phyloP scores from a whole-genome alignment of 2,797 vertebrate species.

The Esox lucius region DNA sequence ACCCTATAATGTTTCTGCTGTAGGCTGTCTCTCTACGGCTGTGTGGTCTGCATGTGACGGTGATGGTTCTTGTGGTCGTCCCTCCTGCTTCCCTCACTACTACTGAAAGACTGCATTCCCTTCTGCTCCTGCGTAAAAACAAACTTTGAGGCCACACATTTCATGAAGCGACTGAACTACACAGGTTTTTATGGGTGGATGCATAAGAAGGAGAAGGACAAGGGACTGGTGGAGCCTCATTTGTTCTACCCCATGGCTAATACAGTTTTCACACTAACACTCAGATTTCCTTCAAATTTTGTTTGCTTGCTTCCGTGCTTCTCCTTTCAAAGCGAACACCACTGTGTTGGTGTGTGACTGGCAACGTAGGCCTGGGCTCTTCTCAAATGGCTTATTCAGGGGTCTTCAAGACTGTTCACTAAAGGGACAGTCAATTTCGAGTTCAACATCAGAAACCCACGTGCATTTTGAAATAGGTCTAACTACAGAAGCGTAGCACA shows the following conservation, averaged over 20 bases:
- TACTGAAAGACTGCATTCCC: not conserved
- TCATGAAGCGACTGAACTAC: constrained; percentile 53
- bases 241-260: not conserved
- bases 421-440: not conserved
- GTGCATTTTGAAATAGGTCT: not conserved
- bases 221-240: not conserved
- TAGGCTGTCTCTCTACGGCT: too few relatives aligned
- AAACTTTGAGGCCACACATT: constrained; percentile 74
- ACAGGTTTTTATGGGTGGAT: constrained; percentile 21
- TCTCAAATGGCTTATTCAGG: not conserved
- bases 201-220: not conserved
- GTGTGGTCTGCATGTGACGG: not conserved
- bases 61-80: not conserved
- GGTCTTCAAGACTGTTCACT: not conserved
- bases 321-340: not conserved
- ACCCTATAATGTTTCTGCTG: not conserved
- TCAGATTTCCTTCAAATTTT: not conserved
- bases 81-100: not conserved
- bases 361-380: not conserved
- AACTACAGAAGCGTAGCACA: not conserved
- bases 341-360: not conserved
- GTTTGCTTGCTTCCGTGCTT: not conserved
- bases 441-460: not conserved
- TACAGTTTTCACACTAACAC: not conserved
- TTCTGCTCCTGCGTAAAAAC: constrained; percentile 42